Base-by-base conservation (phyloP, 2,797 vertebrate species). In the Parotocinclus haroldoi region DNA sequence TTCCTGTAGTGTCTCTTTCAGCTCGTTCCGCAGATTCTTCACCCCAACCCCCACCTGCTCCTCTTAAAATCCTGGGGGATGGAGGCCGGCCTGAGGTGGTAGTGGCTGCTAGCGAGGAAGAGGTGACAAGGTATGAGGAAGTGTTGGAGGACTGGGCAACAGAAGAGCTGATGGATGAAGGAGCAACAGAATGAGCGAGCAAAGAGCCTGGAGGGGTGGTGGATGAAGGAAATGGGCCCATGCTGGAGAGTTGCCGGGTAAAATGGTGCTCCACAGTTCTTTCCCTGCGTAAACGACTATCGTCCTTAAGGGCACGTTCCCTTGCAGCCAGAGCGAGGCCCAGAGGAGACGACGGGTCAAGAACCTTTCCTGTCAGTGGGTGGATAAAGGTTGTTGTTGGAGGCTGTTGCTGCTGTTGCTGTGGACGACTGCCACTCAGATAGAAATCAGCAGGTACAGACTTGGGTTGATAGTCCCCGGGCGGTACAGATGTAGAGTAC, bases 281-380 rank as follows among this genome's bases (percentile, higher is more conserved):
- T 61, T 84, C 10, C 66, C 90, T 85, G 55, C 90, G 83, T 58
- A 90, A 62, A 56, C 89, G 78, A 46, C 81, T 84, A 73, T 91
- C 89, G 58, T 95, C 94, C 73, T 94, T 91, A 66, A 95, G 85
- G 38, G 94, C 94, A 3, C 93, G 89, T 76, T 96, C 93, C 27
- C 94, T 84, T 63, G 94, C 93, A 1, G 93, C 94, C 79, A 96
- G 82, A 10, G 94, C 94, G 17, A 96, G 88, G 17, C 93, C 94
- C 14, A 95, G 82, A 0, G 94, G 94, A 0, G 94, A 96, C 1
- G 90, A 88, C 4, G 94, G 94, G 75, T 96, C 94, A 18, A 96
- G 85, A 39, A 94, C 92, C 82, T 95, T 96, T 72, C 94, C 94
- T 0, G 94, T 96, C 44, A 96, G 84, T 19, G 94, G 94, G 82